Conservation (phyloP, 1,140 invertebrate genomes). For the Trissolcus basalis region DNA sequence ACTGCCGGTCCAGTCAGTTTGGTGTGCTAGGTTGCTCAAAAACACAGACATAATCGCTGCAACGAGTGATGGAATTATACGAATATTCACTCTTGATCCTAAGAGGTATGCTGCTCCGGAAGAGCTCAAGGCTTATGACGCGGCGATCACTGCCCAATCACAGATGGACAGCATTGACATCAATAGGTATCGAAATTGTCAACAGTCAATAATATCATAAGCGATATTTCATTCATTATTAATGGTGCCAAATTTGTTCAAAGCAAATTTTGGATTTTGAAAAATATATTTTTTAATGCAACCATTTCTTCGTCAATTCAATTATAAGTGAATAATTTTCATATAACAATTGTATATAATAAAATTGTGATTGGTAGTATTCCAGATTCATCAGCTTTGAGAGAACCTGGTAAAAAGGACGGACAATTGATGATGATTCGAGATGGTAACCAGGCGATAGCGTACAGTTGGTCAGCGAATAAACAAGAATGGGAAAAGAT, state of each 20-base stretch:
- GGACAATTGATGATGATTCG: slow-evolving; percentile 92
- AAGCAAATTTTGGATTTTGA: slow-evolving; percentile 5
- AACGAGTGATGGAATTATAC: slow-evolving; percentile 88
- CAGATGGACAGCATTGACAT: slow-evolving; percentile 88
- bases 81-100: slow-evolving; percentile 87
- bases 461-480: slow-evolving; percentile 86
- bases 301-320: too few relatives aligned
- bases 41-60: slow-evolving; percentile 96
- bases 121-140: slow-evolving; percentile 81
- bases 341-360: background rate
- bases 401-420: slow-evolving; percentile 86
- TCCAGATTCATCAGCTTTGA: slow-evolving; percentile 85
- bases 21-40: slow-evolving; percentile 86
- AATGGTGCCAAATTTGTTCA: too few relatives aligned
- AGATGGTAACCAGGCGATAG: slow-evolving; percentile 83
- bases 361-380: slow-evolving; percentile 74
- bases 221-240: too few relatives aligned
- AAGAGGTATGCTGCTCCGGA: slow-evolving; percentile 81
- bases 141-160: slow-evolving; percentile 80
- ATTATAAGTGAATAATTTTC: too few relatives aligned
- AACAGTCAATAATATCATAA: too few relatives aligned
- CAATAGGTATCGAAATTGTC: slow-evolving; percentile 80
- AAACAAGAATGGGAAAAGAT: slow-evolving; percentile 88
- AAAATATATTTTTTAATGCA: slow-evolving; percentile 9
- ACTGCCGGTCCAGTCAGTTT: slow-evolving; percentile 91